A percentile compares a stretch with the other conserved stretches of the same genome.
Evolutionary conservation across 2,113 vertebrate species (phyloP).

Genomic region (Chionomys nivalis): DNA sequence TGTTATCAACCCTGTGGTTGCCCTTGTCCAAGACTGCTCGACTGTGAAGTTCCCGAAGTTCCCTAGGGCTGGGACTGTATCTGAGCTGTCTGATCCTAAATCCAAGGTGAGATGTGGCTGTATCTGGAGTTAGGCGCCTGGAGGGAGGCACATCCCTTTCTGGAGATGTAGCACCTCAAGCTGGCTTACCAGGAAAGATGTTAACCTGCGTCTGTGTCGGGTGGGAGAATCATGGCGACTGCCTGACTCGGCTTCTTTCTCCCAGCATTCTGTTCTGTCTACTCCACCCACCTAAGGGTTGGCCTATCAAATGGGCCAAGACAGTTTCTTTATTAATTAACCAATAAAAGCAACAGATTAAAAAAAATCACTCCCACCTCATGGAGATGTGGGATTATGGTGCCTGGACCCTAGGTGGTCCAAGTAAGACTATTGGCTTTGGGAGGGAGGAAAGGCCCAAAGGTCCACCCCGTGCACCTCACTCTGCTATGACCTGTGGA

Average conservation of each 20-base stretch:
- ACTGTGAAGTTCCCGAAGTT: slow-evolving; percentile 11
- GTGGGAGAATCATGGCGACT: no score
- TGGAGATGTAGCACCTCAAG: no score
- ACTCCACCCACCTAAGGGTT: no score
- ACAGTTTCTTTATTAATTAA: no score
- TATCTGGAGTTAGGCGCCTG: neutral
- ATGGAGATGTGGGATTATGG: neutral
- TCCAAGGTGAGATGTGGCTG: neutral
- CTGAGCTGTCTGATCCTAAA: neutral
- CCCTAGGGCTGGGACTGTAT: neutral
- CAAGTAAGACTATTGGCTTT: neutral
- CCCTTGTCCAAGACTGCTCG: neutral
- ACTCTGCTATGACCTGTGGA: no score
- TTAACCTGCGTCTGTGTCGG: no score
- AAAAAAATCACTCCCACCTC: no score
- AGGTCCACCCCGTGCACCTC: neutral
- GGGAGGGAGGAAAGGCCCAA: neutral
- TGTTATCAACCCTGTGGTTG: neutral
- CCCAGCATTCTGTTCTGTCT: no score
- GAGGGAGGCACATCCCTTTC: neutral
- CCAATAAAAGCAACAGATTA: no score
- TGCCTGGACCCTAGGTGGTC: neutral
- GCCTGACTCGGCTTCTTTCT: no score
- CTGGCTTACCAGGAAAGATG: no score
- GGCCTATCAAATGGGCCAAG: no score